Evolutionary conservation across 1,140 invertebrate species (phyloP), one percentile per base, ranked within the genome.

Genomic region (Ips typographus): DNA sequence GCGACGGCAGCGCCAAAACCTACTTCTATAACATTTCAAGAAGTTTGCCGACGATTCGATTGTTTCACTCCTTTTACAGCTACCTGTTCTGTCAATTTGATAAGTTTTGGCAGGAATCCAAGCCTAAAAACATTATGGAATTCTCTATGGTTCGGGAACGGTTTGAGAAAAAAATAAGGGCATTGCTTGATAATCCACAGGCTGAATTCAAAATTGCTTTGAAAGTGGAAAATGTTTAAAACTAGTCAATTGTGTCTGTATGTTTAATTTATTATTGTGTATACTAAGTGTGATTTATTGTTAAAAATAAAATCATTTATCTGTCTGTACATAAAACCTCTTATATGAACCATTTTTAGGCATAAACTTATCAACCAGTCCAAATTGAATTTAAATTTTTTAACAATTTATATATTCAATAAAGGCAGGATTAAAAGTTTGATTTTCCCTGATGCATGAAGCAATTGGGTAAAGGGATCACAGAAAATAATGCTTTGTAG

Each of bases 81-180:
- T 96, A 95, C 80, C 82, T 98, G 47, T 95, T 97, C 82, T 94
- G 91, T 76, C 91, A 96, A 78, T 98, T 98, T 84, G 94, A 97
- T 81, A 89, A 90, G 74, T 91, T 95, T 79, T 98, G 96, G 96
- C 86, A 96, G 56, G 85, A 91, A 65, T 91, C 93, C 40, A 94
- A 95, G 76, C 95, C 95, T 1, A 87, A 86, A 68, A 92, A 95
- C 81, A 93, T 98, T 67, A 98, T 98, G 95, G 93, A 98, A 79
- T 98, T 98, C 80, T 91, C 91, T 36, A 85, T 85, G 42, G 91
- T 97, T 63, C 89, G 90, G 78, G 88, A 92, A 73, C 90, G 89
- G 74, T 98, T 96, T 83, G 92, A 95, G 79, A 86, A 85, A 63
- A 85, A 84, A 71, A 86, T 94, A 51, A 85, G 88, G 76, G 77